These are phyloP conservation scores for Drosophila gaucha DNA, from an alignment of 2,888 invertebrate genomes.

Conservation along the genomic window DNA sequence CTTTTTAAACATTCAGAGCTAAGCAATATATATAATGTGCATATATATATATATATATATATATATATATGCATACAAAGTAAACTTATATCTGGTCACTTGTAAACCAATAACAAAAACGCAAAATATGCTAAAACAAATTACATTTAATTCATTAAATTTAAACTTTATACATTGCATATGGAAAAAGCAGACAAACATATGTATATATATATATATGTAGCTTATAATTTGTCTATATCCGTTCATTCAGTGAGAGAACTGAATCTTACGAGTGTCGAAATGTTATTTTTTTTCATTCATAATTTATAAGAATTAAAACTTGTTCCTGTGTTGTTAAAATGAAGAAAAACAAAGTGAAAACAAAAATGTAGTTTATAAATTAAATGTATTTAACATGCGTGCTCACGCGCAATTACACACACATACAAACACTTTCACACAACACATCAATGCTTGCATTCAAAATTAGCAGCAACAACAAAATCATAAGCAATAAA, in stretches of 20 bases:
- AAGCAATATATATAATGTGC: constrained; percentile 19
- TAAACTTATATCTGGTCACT: constrained; percentile 81
- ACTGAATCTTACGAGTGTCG: constrained; percentile 20
- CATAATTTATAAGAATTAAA: constrained; percentile 47
- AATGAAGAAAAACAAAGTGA: constrained; percentile 36
- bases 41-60: constrained; percentile 13
- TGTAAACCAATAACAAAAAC: constrained; percentile 79
- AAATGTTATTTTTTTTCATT: constrained; percentile 38
- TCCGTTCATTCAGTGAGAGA: constrained; percentile 22
- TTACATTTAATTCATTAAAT: constrained; percentile 47
- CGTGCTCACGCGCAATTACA: constrained; percentile 5
- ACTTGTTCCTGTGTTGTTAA: constrained; percentile 79
- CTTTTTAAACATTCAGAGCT: constrained; percentile 45
- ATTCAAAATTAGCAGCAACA: background rate
- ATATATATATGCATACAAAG: constrained; percentile 21
- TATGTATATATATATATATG: background rate
- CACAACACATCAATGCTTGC: constrained; percentile 1
- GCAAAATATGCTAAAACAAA: constrained; percentile 45
- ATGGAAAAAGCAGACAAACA: constrained; percentile 26
- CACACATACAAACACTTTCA: constrained; percentile 9
- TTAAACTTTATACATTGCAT: constrained; percentile 67
- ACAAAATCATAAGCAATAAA: constrained; percentile 41
- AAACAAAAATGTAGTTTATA: constrained; percentile 44
- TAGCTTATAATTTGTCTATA: constrained; percentile 23
- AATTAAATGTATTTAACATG: constrained; percentile 24